Evolutionary conservation across 1,140 invertebrate species (phyloP).

Genomic region (Megathymus violae): DNA sequence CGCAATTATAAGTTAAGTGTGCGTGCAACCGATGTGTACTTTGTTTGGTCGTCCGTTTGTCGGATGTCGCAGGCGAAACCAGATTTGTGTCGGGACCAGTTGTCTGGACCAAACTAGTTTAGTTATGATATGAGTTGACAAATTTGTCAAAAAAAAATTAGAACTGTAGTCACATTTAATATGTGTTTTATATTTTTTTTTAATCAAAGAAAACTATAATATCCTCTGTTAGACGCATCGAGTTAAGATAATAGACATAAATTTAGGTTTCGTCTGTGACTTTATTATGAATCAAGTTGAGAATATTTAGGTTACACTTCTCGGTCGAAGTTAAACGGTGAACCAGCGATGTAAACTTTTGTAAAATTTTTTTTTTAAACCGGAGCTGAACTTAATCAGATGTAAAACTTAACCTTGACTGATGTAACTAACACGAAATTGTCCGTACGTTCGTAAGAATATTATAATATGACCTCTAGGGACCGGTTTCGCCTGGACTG

Average conservation of each 20-base stretch:
- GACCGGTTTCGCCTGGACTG: neutral
- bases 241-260: neutral
- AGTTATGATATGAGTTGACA: neutral
- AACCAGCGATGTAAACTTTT: neutral
- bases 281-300: neutral
- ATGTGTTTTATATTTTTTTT: no score
- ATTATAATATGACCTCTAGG: neutral
- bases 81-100: neutral
- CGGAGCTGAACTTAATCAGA: constrained; percentile 5
- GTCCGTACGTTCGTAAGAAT: neutral
- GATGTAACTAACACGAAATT: constrained; percentile 5
- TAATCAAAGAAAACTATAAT: no score
- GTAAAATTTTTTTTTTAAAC: neutral
- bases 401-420: constrained; percentile 9
- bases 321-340: neutral
- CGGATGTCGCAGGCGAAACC: neutral
- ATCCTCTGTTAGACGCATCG: no score
- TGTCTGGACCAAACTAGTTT: neutral
- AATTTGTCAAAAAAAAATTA: neutral
- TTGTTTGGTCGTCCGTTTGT: constrained; percentile 11
- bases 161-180: no score
- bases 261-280: neutral
- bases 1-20: constrained; percentile 12
- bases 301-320: neutral
- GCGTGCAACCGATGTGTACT: neutral